Base-by-base conservation (phyloP, 2,888 invertebrate species). In the Agrilus cyanescens region DNA sequence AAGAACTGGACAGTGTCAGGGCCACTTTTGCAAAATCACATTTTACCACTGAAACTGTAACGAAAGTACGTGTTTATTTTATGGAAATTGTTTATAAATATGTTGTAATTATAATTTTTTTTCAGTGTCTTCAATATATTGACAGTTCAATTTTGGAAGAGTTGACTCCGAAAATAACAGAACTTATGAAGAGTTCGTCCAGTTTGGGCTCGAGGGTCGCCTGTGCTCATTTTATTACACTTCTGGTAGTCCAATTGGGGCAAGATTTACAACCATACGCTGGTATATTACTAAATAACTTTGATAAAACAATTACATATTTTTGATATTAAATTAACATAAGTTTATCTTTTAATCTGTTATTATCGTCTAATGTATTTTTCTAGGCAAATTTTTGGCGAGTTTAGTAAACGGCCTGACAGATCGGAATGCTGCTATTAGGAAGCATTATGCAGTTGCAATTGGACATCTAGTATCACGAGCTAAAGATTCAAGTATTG, bases 1-100 rank as follows among this genome's bases (percentile, higher is more conserved):
- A 88, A 57, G 68, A 75, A 16, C 73, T 90, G 0, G 93, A 94
- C 61, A 81, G 78, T 50, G 75, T 84, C 45, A 71, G 93, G 43
- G 85, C 89, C 6, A 82, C 79, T 41, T 82, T 83, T 2, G 87
- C 89, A 0, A 82, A 84, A 56, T 81, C 81, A 1, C 88, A 93
- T 61, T 85, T 89, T 46, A 88, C 91, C 46, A 88, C 87, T 50
- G 89, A 91, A 57, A 87, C 89, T 3, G 81, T 90, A 31, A 79
- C 84, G 34, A 84, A 85, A 69, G 85, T 84, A 59, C 52, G 54
- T 50, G 40, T 41, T 20, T 37, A 14, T 14, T 3, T 8, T 35
- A 6, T 25, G 12, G 13, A 18, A 25, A 2, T 18, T 18, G 18
- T 18, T 18, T 18, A 18, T 18, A 18, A 18, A 18, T 25, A 10